Evolutionary conservation across 2,797 vertebrate genomes (phyloP), one percentile per base, ranked within the genome.

Genomic region (Megalops cyprinoides): DNA sequence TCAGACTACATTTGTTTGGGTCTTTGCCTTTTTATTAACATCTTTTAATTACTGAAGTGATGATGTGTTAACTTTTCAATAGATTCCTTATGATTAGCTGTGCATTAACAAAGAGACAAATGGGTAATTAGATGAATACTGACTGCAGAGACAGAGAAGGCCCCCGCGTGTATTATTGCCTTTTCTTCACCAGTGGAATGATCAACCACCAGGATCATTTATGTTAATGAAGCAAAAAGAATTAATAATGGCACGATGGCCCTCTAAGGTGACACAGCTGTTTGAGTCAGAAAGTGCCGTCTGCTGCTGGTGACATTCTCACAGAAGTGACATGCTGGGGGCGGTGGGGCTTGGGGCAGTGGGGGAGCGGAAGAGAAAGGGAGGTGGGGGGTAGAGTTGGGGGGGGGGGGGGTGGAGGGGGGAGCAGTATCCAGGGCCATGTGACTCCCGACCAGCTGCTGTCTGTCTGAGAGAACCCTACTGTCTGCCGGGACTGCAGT

Each of bases 221-320:
- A 97, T 98, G 97, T 94, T 98, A 99, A 99, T 98, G 95, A 97
- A 97, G 95, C 96, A 96, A 96, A 96, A 95, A 95, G 97, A 97
- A 99, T 99, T 99, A 96, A 96, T 96, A 97, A 95, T 95, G 96
- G 92, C 94, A 97, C 96, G 97, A 97, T 94, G 96, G 97, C 96
- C 96, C 96, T 96, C 96, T 95, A 94, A 96, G 96, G 96, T 97
- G 94, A 93, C 96, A 96, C 98, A 99, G 97, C 97, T 99, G 98
- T 97, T 97, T 96, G 96, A 95, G 95, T 95, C 95, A 96, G 95
- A 95, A 97, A 97, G 96, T 94, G 95, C 95, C 96, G 95, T 97
- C 96, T 95, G 78, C 14, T 51, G 73, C 44, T 55, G 76, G 89
- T 95, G 95, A 96, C 94, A 94, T 95, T 95, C 94, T 96, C 94